phyloP scores from a whole-genome alignment of 1,140 invertebrate species.

The Palaemon carinicauda region DNA sequence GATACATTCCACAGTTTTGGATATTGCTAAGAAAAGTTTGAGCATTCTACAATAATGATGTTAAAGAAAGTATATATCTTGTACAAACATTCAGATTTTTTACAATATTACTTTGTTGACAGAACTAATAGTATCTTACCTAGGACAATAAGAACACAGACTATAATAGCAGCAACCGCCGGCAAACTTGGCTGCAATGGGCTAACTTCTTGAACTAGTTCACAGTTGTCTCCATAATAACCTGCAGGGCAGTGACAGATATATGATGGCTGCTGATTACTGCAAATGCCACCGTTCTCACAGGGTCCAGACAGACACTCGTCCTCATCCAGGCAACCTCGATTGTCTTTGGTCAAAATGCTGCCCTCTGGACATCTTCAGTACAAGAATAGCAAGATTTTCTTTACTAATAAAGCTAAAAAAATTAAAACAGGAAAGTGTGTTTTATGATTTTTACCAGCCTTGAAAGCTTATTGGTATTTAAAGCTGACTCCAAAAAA shows the following conservation, averaged over 20 bases:
- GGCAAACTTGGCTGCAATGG: slow-evolving; percentile 78
- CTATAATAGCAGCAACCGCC: slow-evolving; percentile 82
- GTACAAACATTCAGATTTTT: neutral
- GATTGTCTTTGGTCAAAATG: slow-evolving; percentile 70
- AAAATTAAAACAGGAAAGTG: no score
- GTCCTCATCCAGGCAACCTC: slow-evolving; percentile 82
- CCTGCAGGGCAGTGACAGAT: slow-evolving; percentile 78
- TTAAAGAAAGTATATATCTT: neutral
- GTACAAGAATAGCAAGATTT: neutral
- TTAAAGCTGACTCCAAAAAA: no score
- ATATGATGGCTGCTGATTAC: slow-evolving; percentile 73
- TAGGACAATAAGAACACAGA: slow-evolving; percentile 78
- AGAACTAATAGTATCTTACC: slow-evolving; percentile 78
- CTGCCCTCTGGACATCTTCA: slow-evolving; percentile 78
- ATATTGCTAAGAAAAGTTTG: no score
- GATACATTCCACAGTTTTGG: no score
- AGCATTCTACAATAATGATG: no score
- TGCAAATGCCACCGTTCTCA: slow-evolving; percentile 73
- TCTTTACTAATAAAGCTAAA: slow-evolving; percentile 9
- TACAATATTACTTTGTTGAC: no score
- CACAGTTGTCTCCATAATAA: slow-evolving; percentile 82
- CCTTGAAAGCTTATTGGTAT: no score
- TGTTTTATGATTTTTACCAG: no score
- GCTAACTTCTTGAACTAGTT: slow-evolving; percentile 71
- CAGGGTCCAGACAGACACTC: slow-evolving; percentile 70